A percentile compares a stretch with the other conserved stretches of the same genome.
These are phyloP conservation scores for Hyperoplus immaculatus DNA, from an alignment of 2,797 vertebrate species.

Conservation along the genomic window DNA sequence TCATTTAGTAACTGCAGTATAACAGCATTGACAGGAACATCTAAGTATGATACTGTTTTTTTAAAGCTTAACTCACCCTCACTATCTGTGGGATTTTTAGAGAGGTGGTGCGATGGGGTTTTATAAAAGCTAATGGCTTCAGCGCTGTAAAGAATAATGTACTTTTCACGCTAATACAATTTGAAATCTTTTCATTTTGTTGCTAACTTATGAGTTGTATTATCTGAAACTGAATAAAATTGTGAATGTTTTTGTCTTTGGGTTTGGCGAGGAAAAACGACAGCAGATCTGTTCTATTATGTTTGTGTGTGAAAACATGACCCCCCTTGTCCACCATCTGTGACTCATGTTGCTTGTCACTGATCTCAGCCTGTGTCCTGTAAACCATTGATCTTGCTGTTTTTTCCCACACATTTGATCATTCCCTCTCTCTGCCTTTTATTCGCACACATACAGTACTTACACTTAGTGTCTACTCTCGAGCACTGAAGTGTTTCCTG, in stretches of 20 bases:
- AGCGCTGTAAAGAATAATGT: not conserved
- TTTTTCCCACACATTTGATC: conserved; percentile 58
- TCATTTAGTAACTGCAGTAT: not conserved
- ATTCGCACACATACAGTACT: conserved; percentile 17
- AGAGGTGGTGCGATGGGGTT: conserved; percentile 16
- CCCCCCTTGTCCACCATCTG: conserved; percentile 42
- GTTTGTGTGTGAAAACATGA: conserved; percentile 65
- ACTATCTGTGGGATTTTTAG: not conserved
- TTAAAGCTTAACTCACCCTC: not conserved
- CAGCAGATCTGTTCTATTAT: conserved; percentile 25
- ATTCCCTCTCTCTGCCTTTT: conserved; percentile 40
- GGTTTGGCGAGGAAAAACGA: conserved; percentile 7
- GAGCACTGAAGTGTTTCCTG: conserved; percentile 65
- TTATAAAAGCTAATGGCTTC: not conserved
- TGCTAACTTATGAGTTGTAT: not conserved
- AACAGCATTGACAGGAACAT: not conserved
- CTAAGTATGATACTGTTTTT: not conserved
- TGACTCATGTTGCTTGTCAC: conserved; percentile 64
- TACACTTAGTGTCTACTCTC: conserved; percentile 44
- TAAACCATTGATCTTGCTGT: conserved; percentile 64
- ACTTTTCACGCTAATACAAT: not conserved
- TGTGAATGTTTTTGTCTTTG: conserved; percentile 11
- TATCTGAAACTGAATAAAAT: conserved; percentile 9
- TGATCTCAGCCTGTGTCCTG: conserved; percentile 59
- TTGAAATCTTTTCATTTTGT: not conserved